A percentile compares a stretch with the other conserved stretches of the same genome.
phyloP scores from a whole-genome alignment of 2,888 invertebrate species.

The Chrysina gloriosa region DNA sequence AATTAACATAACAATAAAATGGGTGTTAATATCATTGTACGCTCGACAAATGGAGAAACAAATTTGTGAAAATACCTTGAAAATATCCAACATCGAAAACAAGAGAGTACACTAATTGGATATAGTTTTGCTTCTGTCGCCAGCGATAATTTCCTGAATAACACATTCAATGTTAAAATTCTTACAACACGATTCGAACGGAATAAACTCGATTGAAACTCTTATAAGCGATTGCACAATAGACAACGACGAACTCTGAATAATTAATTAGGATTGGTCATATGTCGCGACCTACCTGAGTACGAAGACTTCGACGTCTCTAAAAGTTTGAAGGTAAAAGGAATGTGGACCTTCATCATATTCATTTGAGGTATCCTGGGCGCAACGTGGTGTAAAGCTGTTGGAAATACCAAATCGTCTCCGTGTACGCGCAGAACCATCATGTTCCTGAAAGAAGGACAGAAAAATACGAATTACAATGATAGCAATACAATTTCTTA shows the following conservation, averaged over 20 bases:
- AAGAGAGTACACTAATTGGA: no score
- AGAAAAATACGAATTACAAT: slow-evolving; percentile 25
- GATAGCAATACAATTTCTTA: no score
- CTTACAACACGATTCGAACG: not conserved
- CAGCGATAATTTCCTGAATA: not conserved
- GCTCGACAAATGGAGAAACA: no score
- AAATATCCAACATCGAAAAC: no score
- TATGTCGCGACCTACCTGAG: slow-evolving; percentile 66
- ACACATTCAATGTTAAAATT: slow-evolving; percentile 10
- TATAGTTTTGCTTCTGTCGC: not conserved
- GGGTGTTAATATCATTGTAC: no score
- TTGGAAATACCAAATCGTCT: slow-evolving; percentile 72
- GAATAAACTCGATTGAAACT: no score
- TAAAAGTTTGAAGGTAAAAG: slow-evolving; percentile 82
- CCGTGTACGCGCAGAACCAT: slow-evolving; percentile 79
- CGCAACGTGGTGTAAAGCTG: slow-evolving; percentile 64
- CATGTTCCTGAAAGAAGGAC: slow-evolving; percentile 74
- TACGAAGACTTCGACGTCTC: slow-evolving; percentile 79
- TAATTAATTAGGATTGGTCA: not conserved
- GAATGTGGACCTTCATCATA: slow-evolving; percentile 87
- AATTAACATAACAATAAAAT: no score
- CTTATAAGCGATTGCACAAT: not conserved
- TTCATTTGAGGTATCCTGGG: slow-evolving; percentile 79
- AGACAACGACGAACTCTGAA: not conserved
- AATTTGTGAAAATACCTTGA: no score